Base-by-base conservation (phyloP, 2,888 invertebrate species). In the Drosophila mercatorum region DNA sequence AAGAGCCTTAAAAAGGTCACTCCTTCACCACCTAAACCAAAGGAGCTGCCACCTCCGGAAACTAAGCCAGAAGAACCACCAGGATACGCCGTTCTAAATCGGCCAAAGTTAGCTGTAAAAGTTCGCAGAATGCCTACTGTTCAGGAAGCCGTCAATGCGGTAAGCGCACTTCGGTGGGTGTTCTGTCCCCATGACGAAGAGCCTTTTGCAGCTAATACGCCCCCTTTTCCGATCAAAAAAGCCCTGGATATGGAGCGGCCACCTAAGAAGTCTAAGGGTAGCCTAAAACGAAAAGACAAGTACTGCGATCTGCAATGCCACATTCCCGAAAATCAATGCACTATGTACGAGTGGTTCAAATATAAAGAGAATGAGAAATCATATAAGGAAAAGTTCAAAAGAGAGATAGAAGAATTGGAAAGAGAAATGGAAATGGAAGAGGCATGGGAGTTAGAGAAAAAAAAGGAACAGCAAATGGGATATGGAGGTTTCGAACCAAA, bases 61-160 rank as follows among this genome's bases (percentile, higher is more conserved):
- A 28, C 14, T 2, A 3, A 17, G 2, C 1, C 8, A 10, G 12
- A 43, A 17, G 40, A 31, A 0, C 12, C 51, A 0, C 43, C 65
- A 3, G 38, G 6, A 44, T 8, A 12, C 0, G 47, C 55, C 3
- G 17, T 81, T 7, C 76, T 84, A 0, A 86, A 88, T 47, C 72
- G 59, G 0, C 6, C 12, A 31, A 34, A 56, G 10, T n/a, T 88
- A 4, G 31, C 55, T 0, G 12, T 31, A 0, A 72, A 72, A 26
- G 40, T 84, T 2, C 4, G 14, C 8, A 46, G 10, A 17, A 79
- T 77, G 74, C 81, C 89, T 0, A 63, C 34, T 2, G 55, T 83
- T 1, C 51, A 17, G n/a, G 26, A 51, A 5, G 62, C 70, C 6
- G 38, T 86, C 0, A 17, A 59, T 4, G 53, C 84, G 1, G 55